Conservation (phyloP, 2,113 vertebrate genomes). For the Cyanoliseus patagonus region DNA sequence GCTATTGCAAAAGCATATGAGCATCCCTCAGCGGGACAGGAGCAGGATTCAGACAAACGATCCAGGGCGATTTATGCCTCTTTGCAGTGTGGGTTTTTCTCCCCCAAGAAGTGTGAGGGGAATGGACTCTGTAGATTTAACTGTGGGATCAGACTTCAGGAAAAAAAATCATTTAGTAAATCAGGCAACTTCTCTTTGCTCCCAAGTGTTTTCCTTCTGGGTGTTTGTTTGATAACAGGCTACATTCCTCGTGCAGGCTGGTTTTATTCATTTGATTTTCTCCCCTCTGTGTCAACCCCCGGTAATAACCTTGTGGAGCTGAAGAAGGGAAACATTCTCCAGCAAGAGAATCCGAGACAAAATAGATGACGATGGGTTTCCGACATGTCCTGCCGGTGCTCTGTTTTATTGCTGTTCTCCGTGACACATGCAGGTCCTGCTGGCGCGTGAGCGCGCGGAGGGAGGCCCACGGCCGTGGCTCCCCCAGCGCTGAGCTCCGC, state of each 20-base stretch:
- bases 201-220: not conserved
- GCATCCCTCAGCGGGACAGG: not conserved
- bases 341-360: not conserved
- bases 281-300: not conserved
- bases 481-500: not conserved
- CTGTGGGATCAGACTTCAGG: not conserved
- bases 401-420: not conserved
- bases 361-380: not conserved
- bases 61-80: not conserved
- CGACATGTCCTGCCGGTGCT: not conserved
- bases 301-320: not conserved
- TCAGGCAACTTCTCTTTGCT: not conserved
- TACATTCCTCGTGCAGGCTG: not conserved
- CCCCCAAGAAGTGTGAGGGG: not conserved
- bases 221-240: not conserved
- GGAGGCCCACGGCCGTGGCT: not conserved
- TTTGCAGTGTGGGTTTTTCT: not conserved
- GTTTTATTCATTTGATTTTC: not conserved
- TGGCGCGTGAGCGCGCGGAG: accelerated
- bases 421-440: accelerated
- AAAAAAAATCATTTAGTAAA: not conserved
- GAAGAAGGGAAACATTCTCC: not conserved
- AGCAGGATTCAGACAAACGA: not conserved
- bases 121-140: not conserved
- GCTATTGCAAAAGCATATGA: slow-evolving; percentile 56